Conservation (phyloP, 1,140 invertebrate species). For the Cotesia vestalis region DNA sequence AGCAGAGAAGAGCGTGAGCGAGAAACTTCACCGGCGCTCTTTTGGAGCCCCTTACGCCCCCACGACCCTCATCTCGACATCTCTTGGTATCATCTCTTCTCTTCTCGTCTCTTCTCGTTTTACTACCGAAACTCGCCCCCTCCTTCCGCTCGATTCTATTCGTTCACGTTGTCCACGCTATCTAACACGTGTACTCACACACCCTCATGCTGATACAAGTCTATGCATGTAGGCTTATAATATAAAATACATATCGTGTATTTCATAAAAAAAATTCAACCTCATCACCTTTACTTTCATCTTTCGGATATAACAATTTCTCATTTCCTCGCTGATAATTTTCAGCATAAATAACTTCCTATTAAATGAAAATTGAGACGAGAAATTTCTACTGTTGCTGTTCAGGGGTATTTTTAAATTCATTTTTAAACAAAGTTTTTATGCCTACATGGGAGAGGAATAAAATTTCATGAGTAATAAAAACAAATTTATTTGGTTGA, state of each 20-base stretch:
- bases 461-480: background rate
- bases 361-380: too few species aligned
- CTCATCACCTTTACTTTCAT: too few species aligned
- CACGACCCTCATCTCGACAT: background rate
- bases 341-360: too few species aligned
- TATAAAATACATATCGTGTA: too few species aligned
- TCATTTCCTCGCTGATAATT: too few species aligned
- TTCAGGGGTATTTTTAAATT: too few species aligned
- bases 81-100: background rate
- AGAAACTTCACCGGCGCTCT: conserved; percentile 24
- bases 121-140: conserved; percentile 14
- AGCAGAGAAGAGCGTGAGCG: conserved; percentile 2
- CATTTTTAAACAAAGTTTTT: background rate
- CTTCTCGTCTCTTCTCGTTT: conserved; percentile 1
- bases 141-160: background rate
- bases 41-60: conserved; percentile 7
- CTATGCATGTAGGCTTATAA: background rate
- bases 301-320: too few species aligned
- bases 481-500: background rate
- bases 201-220: background rate
- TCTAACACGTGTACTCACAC: conserved; percentile 14
- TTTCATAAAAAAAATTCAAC: too few species aligned
- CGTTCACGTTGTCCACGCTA: conserved; percentile 7
- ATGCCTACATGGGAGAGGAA: background rate
- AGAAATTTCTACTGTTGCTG: too few species aligned